Evolutionary conservation across 2,888 invertebrate genomes (phyloP).

Genomic region (Apamea epomidion): DNA sequence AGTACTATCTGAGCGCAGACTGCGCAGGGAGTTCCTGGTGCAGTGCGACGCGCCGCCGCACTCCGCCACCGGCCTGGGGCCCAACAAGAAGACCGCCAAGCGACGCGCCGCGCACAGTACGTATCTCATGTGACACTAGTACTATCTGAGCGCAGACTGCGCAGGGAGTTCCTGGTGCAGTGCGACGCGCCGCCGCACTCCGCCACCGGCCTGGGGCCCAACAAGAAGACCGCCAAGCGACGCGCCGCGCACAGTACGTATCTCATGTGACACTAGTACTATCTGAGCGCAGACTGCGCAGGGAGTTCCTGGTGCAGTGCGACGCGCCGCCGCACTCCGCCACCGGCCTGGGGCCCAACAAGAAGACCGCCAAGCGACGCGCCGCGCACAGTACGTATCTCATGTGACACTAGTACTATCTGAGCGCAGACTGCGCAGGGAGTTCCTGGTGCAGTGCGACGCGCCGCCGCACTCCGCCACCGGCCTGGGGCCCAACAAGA

Average conservation of each 20-base stretch:
- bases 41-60: slow-evolving; percentile 91
- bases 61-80: slow-evolving; percentile 95
- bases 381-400: too few relatives aligned
- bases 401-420: too few relatives aligned
- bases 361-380: too few relatives aligned
- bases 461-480: slow-evolving; percentile 92
- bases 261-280: background rate
- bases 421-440: slow-evolving; percentile 91
- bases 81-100: slow-evolving; percentile 99
- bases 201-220: slow-evolving; percentile 96
- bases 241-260: slow-evolving; percentile 94
- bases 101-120: slow-evolving; percentile 95
- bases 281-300: too few relatives aligned
- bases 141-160: slow-evolving; percentile 60
- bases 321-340: too few relatives aligned
- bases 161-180: slow-evolving; percentile 96
- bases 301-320: too few relatives aligned
- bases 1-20: background rate
- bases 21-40: slow-evolving; percentile 96
- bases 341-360: too few relatives aligned
- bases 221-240: slow-evolving; percentile 98
- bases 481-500: slow-evolving; percentile 98
- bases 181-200: slow-evolving; percentile 92
- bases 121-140: slow-evolving; percentile 44
- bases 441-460: slow-evolving; percentile 96